These are phyloP conservation scores for Campoletis sonorensis DNA, from an alignment of 1,140 invertebrate genomes.

Conservation along the genomic window DNA sequence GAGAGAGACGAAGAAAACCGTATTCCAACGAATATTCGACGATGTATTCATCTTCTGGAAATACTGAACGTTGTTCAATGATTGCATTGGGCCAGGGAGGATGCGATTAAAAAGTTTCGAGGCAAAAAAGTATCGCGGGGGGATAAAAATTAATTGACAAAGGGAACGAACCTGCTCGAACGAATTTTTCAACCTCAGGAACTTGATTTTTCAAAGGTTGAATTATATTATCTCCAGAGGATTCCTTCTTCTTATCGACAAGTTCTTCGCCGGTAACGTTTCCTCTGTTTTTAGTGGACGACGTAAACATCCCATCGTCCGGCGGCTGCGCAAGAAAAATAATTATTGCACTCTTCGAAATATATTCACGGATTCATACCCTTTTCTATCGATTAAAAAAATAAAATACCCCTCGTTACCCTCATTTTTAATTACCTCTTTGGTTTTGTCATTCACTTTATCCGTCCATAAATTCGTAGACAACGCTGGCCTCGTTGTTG, in stretches of 20 bases:
- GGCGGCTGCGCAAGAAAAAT: slow-evolving; percentile 43
- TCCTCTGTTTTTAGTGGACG: slow-evolving; percentile 47
- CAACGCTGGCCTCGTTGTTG: slow-evolving; percentile 63
- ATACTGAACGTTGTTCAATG: slow-evolving; percentile 76
- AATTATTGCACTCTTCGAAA: no score
- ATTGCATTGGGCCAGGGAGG: background rate
- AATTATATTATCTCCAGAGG: slow-evolving; percentile 63
- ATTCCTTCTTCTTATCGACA: slow-evolving; percentile 54
- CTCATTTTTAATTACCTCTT: no score
- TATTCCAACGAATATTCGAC: slow-evolving; percentile 99
- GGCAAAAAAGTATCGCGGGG: background rate
- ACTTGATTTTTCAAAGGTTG: slow-evolving; percentile 71
- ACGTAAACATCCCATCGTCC: slow-evolving; percentile 41
- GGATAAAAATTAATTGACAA: background rate
- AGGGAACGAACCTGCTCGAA: slow-evolving; percentile 72
- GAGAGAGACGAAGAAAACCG: slow-evolving; percentile 94
- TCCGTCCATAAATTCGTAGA: slow-evolving; percentile 68
- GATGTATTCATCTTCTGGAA: slow-evolving; percentile 95
- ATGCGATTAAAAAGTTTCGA: slow-evolving; percentile 24
- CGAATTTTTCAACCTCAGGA: slow-evolving; percentile 73
- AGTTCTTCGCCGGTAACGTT: slow-evolving; percentile 56
- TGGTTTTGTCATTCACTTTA: slow-evolving; percentile 54
- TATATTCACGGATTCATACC: background rate
- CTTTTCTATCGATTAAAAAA: no score
- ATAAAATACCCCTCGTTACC: no score